Base-by-base conservation (phyloP, 2,113 vertebrate species). In the Hydrolagus affinis region DNA sequence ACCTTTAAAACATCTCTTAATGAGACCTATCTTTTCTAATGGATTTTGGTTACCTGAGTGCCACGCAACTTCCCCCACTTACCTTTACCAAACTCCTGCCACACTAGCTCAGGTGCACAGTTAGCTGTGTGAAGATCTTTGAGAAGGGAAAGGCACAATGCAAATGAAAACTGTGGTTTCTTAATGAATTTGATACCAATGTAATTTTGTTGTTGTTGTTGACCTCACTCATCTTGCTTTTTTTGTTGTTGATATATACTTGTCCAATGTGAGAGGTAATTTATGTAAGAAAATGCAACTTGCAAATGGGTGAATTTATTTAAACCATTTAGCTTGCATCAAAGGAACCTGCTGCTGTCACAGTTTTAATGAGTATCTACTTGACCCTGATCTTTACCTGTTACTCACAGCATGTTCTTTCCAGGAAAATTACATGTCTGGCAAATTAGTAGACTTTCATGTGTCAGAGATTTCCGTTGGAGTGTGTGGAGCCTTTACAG, bases 121-220 rank as follows among this genome's bases (percentile, higher is more conserved):
- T 44, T 44, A 44, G 44, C 44, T 44, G 44, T 44, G 44, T 44
- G 44, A 44, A 44, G 44, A 1, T 44, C 44, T 44, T 44, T 1
- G 44, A 44, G 44, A 44, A 3, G 44, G 1, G 44, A 44, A 44
- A 44, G 44, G 44, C 6, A 44, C 44, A 44, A 44, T 44, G 44
- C 6, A 44, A 44, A 44, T 44, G 44, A 44, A 44, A 44, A 44
- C 28, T 66, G n/a, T 17, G 32, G 32, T 83, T 83, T 17, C 62
- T 83, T 64, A 10, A 68, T 83, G 78, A 83, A 83, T 83, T n/a
- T 83, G 9, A 66, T 78, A 83, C 25, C n/a, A n/a, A n/a, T n/a
- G n/a, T n/a, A n/a, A n/a, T n/a, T n/a, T n/a, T n/a, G n/a, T n/a
- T n/a, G n/a, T n/a, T n/a, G n/a, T n/a, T n/a, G n/a, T n/a, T n/a